Base-by-base conservation (phyloP, 2,113 vertebrate species). In the Manacus vitellinus region DNA sequence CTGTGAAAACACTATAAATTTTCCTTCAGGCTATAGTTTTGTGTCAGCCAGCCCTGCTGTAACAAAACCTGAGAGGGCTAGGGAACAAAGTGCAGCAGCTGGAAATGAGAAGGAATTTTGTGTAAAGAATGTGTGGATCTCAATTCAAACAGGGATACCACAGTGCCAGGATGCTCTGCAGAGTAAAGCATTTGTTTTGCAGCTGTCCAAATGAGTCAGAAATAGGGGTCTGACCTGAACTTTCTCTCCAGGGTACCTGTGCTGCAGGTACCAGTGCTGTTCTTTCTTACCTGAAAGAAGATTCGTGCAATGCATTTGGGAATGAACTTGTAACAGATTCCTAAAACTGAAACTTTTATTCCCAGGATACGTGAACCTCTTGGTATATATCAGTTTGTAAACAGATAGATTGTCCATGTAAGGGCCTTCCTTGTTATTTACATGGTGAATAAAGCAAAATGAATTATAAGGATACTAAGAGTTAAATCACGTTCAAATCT, bases 401-500 rank as follows among this genome's bases (percentile, higher is more conserved):
- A 68, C 8, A 80, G 20, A 55, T n/a, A 72, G 31, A 43, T 16
- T 84, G 14, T 22, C 24, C 5, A 6, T 3, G 2, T 62, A 44
- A 59, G 6, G 20, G 20, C 41, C 20, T 19, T 68, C 11, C 10
- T 17, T 68, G 33, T 54, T 31, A 37, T 44, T 78, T 85, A 49
- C 6, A 30, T 12, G 6, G 16, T 30, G 35, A 88, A 81, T 67
- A 84, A 92, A 86, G 8, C 27, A 84, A 71, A 84, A 74, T 44
- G 0, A 67, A 62, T 71, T 16, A n/a, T 59, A 47, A 78, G 33
- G 11, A 39, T 33, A 54, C 15, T 39, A 82, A 85, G 59, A 92
- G 86, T 92, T 96, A 94, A 95, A 88, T 44, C 23, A 70, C 27
- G 63, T 54, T 86, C 81, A 86, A 84, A 31, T 81, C 47, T 65